Conservation (phyloP, 1,140 invertebrate species). For the Halyomorpha halys region DNA sequence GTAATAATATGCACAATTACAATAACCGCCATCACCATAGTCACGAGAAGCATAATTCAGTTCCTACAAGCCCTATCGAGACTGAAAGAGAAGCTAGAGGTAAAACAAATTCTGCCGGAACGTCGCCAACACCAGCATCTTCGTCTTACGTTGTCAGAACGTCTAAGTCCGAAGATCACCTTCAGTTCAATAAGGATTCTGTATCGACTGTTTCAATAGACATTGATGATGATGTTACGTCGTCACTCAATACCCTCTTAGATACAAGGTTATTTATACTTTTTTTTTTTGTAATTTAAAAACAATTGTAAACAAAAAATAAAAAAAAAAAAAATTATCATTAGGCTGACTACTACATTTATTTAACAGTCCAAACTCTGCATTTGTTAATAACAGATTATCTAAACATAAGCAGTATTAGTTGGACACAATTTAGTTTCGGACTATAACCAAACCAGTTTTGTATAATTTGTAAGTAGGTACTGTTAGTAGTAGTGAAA, state of each 20-base stretch:
- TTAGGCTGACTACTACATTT: too few relatives aligned
- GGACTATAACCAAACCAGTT: too few relatives aligned
- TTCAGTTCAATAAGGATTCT: constrained; percentile 47
- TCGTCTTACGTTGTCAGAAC: constrained; percentile 41
- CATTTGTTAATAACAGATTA: too few relatives aligned
- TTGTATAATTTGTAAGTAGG: too few relatives aligned
- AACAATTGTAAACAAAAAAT: too few relatives aligned
- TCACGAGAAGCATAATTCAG: constrained; percentile 52
- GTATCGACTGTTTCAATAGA: constrained; percentile 77
- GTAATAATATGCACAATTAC: constrained; percentile 40
- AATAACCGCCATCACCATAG: constrained; percentile 30
- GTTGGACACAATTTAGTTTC: too few relatives aligned
- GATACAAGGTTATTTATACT: constrained; percentile 62
- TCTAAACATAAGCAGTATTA: too few relatives aligned
- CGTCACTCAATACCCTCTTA: constrained; percentile 78
- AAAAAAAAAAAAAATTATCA: too few relatives aligned
- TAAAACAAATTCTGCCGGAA: constrained; percentile 28
- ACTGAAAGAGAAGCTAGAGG: constrained; percentile 31
- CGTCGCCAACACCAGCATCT: constrained; percentile 29
- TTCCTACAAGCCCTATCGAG: constrained; percentile 70
- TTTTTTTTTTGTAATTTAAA: background rate
- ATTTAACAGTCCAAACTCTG: too few relatives aligned
- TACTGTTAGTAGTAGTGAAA: too few relatives aligned
- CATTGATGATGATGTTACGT: constrained; percentile 85
- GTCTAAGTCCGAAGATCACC: constrained; percentile 74